Conservation (phyloP, 2,113 vertebrate genomes). For the Vulpes ferrilata region DNA sequence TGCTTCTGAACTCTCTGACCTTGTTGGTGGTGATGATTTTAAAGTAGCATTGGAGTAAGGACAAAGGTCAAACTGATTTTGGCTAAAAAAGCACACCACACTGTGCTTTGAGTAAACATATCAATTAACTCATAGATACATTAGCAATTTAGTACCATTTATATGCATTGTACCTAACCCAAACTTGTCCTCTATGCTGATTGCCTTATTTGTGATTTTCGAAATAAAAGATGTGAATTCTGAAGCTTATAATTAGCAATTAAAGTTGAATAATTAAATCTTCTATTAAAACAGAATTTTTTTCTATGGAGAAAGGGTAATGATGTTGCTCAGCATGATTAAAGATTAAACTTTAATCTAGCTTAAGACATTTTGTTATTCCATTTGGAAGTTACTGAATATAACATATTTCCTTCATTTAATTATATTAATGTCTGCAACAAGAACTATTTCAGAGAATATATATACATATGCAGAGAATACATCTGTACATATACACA, state of each 20-base stretch:
- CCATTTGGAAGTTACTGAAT: background rate
- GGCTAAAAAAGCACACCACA: background rate
- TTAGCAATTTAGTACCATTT: background rate
- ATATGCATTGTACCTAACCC: background rate
- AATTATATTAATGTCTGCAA: background rate
- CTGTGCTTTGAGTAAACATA: constrained; percentile 51
- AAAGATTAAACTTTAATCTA: constrained; percentile 43
- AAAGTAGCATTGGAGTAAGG: background rate
- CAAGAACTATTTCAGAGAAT: background rate
- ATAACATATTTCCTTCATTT: background rate
- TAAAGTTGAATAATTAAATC: constrained; percentile 52
- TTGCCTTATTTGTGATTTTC: constrained; percentile 26
- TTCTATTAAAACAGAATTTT: constrained; percentile 4
- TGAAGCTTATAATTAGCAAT: constrained; percentile 25
- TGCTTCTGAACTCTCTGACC: background rate
- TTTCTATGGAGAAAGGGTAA: constrained; percentile 45
- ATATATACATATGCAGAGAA: background rate
- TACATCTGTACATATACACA: background rate
- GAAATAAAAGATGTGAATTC: constrained; percentile 31
- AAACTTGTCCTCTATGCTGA: constrained; percentile 12
- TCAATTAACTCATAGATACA: constrained; percentile 2
- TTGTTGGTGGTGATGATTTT: background rate
- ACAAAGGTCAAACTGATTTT: constrained; percentile 48
- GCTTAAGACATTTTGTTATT: background rate
- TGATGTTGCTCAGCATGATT: background rate